Evolutionary conservation across 2,888 invertebrate genomes (phyloP).

Genomic region (Scaptomyza polygonia): DNA sequence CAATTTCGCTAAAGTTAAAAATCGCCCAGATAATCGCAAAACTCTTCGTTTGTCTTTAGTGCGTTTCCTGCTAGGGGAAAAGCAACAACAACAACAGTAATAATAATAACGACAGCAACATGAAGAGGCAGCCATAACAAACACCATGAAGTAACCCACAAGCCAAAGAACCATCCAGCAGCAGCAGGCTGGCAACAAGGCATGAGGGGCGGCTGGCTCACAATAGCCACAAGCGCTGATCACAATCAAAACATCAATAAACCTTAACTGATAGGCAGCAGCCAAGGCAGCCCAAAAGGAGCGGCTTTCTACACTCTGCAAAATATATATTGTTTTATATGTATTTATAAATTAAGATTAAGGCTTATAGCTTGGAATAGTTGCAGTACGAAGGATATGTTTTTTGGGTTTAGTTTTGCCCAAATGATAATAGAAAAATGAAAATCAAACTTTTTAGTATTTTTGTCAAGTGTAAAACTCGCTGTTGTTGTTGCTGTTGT

Average conservation of each 20-base stretch:
- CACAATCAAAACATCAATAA: conserved; percentile 79
- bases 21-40: conserved; percentile 59
- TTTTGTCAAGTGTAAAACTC: conserved; percentile 9
- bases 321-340: neutral
- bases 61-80: conserved; percentile 38
- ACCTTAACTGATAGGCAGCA: conserved; percentile 75
- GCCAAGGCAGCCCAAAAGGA: conserved; percentile 35
- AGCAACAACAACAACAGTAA: conserved; percentile 15
- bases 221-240: conserved; percentile 73
- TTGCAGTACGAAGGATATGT: neutral
- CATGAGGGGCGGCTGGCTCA: conserved; percentile 13
- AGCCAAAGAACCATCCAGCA: conserved; percentile 14
- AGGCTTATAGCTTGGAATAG: neutral
- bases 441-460: too few relatives aligned
- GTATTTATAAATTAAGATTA: too few relatives aligned
- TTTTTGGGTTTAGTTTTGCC: neutral
- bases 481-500: conserved; percentile 5
- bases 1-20: conserved; percentile 67
- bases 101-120: conserved; percentile 44
- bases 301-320: conserved; percentile 17
- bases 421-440: too few relatives aligned
- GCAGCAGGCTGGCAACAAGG: too few relatives aligned
- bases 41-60: conserved; percentile 12
- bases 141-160: conserved; percentile 59
- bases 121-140: conserved; percentile 66